These are phyloP conservation scores for Harpia harpyja DNA, from an alignment of 2,797 vertebrate species.

Conservation along the genomic window DNA sequence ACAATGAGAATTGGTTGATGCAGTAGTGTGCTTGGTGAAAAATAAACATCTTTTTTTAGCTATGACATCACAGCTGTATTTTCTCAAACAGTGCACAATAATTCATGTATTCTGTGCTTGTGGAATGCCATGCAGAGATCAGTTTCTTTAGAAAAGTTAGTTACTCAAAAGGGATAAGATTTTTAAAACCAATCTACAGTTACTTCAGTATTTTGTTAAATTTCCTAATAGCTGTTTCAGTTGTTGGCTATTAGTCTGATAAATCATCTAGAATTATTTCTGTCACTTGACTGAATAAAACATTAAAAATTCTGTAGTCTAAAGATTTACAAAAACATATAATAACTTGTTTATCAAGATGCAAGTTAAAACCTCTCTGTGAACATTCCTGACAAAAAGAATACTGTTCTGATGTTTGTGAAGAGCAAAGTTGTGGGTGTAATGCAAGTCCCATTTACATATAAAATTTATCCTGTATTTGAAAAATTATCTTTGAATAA, in stretches of 20 bases:
- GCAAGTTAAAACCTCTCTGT: background rate
- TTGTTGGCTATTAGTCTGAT: background rate
- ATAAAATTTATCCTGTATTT: background rate
- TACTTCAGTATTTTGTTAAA: background rate
- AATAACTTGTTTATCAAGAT: background rate
- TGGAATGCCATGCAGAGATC: background rate
- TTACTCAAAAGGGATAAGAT: background rate
- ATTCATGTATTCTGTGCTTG: background rate
- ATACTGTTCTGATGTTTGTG: background rate
- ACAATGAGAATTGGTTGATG: accelerated
- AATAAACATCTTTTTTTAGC: background rate
- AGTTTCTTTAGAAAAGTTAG: background rate
- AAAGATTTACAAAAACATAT: background rate
- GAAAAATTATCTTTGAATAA: background rate
- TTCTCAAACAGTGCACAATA: background rate
- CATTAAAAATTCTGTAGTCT: background rate
- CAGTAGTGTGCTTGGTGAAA: accelerated
- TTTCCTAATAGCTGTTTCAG: background rate
- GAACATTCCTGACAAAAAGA: background rate
- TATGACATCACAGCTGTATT: background rate
- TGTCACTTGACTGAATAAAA: background rate
- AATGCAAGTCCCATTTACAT: background rate
- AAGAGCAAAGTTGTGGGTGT: background rate
- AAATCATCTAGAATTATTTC: background rate
- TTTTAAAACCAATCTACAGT: background rate